These are phyloP conservation scores for Melanargia galathea DNA, from an alignment of 2,888 invertebrate genomes.

Conservation along the genomic window DNA sequence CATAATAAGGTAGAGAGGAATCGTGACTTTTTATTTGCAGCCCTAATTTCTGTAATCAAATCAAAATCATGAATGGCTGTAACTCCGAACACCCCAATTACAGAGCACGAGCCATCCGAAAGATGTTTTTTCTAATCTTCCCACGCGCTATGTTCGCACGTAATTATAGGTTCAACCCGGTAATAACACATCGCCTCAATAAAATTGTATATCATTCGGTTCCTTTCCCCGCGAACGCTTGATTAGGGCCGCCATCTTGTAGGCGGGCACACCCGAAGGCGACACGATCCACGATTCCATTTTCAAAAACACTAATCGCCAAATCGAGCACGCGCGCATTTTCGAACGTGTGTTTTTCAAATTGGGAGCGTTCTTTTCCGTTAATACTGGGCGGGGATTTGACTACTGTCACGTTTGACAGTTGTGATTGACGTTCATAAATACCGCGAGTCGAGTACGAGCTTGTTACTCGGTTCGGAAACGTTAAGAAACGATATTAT, in stretches of 20 bases:
- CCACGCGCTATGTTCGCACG: constrained; percentile 74
- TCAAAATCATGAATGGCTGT: constrained; percentile 67
- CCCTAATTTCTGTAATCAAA: constrained; percentile 56
- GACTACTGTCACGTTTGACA: constrained; percentile 80
- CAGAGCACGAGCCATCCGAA: constrained; percentile 72
- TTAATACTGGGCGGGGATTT: constrained; percentile 75
- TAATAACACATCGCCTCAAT: constrained; percentile 81
- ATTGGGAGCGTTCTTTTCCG: constrained; percentile 74
- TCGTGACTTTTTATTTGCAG: constrained; percentile 46
- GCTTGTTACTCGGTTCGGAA: constrained; percentile 65
- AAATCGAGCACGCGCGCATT: constrained; percentile 77
- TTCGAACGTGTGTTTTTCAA: constrained; percentile 79
- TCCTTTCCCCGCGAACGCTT: constrained; percentile 75
- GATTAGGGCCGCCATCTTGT: constrained; percentile 81
- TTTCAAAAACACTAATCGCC: constrained; percentile 81
- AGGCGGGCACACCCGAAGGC: constrained; percentile 78
- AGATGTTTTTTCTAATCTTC: constrained; percentile 78
- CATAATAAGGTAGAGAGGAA: constrained; percentile 45
- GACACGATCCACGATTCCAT: constrained; percentile 79
- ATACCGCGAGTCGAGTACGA: constrained; percentile 74
- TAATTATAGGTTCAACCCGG: constrained; percentile 77
- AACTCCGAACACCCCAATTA: constrained; percentile 63
- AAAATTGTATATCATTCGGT: constrained; percentile 81
- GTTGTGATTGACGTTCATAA: constrained; percentile 79
- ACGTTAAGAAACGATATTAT: constrained; percentile 66